Conservation (phyloP, 2,888 invertebrate genomes). For the Pterobdella sp. region DNA sequence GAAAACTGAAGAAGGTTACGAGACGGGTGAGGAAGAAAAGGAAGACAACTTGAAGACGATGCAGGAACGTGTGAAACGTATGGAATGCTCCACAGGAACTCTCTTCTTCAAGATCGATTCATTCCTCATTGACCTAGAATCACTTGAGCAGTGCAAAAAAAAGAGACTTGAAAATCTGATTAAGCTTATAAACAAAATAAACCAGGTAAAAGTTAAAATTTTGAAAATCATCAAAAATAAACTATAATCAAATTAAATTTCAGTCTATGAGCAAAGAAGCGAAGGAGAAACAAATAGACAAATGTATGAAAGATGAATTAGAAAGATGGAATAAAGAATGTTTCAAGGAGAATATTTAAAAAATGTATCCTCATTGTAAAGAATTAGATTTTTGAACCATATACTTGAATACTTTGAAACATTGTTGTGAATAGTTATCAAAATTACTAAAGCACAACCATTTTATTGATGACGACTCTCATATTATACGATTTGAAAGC, state of each 20-base stretch:
- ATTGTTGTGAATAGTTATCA: no score
- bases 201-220: neutral
- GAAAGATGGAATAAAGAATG: constrained; percentile 6
- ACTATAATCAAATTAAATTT: neutral
- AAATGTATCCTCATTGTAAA: no score
- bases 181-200: neutral
- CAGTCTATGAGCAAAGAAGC: neutral
- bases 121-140: neutral
- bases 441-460: no score
- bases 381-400: no score
- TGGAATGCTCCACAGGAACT: constrained; percentile 5
- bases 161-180: neutral
- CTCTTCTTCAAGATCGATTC: neutral
- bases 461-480: no score
- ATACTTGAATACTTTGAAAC: no score
- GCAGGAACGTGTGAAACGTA: neutral
- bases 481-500: no score
- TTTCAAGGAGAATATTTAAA: no score
- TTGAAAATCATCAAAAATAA: neutral
- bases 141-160: neutral
- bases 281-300: neutral
- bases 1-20: constrained; percentile 2
- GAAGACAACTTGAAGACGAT: neutral
- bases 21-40: constrained; percentile 3
- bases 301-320: neutral